Conservation (phyloP, 2,888 invertebrate genomes). For the Unio delphinus region DNA sequence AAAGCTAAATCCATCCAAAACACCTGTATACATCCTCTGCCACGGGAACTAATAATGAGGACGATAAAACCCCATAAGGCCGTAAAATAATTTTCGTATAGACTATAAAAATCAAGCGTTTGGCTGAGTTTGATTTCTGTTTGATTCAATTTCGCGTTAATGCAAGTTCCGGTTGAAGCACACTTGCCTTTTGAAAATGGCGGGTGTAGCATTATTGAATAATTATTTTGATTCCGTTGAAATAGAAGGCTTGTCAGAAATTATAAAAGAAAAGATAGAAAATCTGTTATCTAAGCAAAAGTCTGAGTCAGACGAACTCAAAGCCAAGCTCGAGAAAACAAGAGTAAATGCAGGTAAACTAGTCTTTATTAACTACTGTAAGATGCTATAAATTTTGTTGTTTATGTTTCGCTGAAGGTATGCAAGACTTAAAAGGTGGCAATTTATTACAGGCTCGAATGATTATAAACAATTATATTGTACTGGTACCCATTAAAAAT, state of each 20-base stretch:
- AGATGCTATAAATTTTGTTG: neutral
- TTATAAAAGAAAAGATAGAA: constrained; percentile 44
- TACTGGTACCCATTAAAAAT: too few relatives aligned
- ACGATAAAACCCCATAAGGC: too few relatives aligned
- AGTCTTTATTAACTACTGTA: neutral
- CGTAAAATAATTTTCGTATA: too few relatives aligned
- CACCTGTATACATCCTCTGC: too few relatives aligned
- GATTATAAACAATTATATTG: too few relatives aligned
- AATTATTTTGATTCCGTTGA: constrained; percentile 1
- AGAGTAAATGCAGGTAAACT: constrained; percentile 59
- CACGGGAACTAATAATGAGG: too few relatives aligned
- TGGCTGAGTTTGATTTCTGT: neutral
- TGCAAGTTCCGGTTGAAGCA: constrained; percentile 6
- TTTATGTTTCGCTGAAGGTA: neutral
- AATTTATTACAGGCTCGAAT: too few relatives aligned
- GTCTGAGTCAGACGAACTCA: constrained; percentile 40
- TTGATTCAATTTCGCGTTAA: neutral
- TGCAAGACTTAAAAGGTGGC: too few relatives aligned
- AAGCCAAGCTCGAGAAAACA: constrained; percentile 53
- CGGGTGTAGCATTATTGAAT: neutral
- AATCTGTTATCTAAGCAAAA: constrained; percentile 22
- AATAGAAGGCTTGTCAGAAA: constrained; percentile 20
- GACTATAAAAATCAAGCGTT: neutral
- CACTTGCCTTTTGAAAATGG: constrained; percentile 5
- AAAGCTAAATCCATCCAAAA: too few relatives aligned